A percentile compares a stretch with the other conserved stretches of the same genome.
Evolutionary conservation across 2,888 invertebrate species (phyloP).

Genomic region (Agrochola lychnidis): DNA sequence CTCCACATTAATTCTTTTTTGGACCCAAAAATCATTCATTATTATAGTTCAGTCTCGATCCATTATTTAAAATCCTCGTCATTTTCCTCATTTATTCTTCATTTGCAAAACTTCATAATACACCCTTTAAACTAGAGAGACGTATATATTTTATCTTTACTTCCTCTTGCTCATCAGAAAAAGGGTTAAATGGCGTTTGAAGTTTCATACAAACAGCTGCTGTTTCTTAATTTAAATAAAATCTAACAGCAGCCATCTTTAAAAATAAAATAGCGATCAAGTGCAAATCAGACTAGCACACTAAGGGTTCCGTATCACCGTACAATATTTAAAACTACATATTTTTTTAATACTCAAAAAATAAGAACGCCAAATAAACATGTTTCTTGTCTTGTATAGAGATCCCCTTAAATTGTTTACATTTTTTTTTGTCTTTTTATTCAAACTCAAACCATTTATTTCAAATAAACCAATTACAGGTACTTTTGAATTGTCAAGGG

Average conservation of each 20-base stretch:
- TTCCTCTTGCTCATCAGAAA: slow-evolving; percentile 8
- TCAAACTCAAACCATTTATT: too few species aligned
- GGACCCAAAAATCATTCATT: not conserved
- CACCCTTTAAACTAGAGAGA: not conserved
- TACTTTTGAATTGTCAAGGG: too few species aligned
- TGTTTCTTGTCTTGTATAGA: not conserved
- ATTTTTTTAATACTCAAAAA: not conserved
- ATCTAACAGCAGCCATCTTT: slow-evolving; percentile 22
- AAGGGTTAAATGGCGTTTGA: slow-evolving; percentile 23
- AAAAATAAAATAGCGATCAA: not conserved
- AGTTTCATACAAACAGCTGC: slow-evolving; percentile 27
- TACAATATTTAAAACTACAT: not conserved
- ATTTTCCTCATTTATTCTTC: not conserved
- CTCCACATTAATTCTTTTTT: not conserved
- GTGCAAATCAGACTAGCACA: not conserved
- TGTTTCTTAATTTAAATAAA: slow-evolving; percentile 31
- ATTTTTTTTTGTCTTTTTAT: not conserved
- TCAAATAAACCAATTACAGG: too few species aligned
- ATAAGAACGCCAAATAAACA: not conserved
- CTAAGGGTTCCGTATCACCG: not conserved
- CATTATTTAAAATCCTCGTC: not conserved
- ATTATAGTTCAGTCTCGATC: not conserved
- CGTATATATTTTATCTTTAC: not conserved
- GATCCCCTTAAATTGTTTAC: too few species aligned
- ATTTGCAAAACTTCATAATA: not conserved